Base-by-base conservation (phyloP, 2,113 vertebrate genomes). In the Arothron firmamentum region DNA sequence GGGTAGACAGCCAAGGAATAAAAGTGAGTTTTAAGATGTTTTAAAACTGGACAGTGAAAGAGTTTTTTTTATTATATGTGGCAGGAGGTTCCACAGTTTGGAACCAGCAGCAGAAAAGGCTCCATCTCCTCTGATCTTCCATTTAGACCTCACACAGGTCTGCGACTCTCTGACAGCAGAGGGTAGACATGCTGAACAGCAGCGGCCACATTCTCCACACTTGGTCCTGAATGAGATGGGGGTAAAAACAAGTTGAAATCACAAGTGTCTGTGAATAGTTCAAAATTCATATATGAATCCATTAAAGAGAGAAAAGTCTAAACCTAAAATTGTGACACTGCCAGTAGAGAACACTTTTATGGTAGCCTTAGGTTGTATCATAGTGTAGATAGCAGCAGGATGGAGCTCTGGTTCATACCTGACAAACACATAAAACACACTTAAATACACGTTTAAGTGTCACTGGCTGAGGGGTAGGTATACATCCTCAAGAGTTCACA, bases 401-500 rank as follows among this genome's bases (percentile, higher is more conserved):
- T 99, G 97, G 87, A 98, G 92, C 80, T 98, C 96, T 64, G 97
- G 97, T 90, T 98, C 97, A 52, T 99, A 99, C 90, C 97, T 99
- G 80, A 55, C 79, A 61, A 31, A 64, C n/a, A 63, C 7, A 46
- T 8, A 51, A 15, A 60, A 48, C 16, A 12, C 3, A 6, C 7
- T 28, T 5, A 18, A n/a, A 17, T 15, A 48, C 16, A 18, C 2
- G 7, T 2, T 28, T 5, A 18, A 6, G 7, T 15, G 25, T 43
- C 11, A 15, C 43, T 16, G 14, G 5, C 43, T 45, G 46, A 47
- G 46, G 18, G 10, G 14, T 2, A 18, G 25, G 25, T 4, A 28
- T 7, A 28, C 25, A 28, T 5, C 25, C 25, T 28, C 6, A 2
- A 23, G n/a, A 23, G 21, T 23, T 23, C 21, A 23, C 21, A 23